Evolutionary conservation across 2,113 vertebrate species (phyloP).

Genomic region (Urocitellus parryii): DNA sequence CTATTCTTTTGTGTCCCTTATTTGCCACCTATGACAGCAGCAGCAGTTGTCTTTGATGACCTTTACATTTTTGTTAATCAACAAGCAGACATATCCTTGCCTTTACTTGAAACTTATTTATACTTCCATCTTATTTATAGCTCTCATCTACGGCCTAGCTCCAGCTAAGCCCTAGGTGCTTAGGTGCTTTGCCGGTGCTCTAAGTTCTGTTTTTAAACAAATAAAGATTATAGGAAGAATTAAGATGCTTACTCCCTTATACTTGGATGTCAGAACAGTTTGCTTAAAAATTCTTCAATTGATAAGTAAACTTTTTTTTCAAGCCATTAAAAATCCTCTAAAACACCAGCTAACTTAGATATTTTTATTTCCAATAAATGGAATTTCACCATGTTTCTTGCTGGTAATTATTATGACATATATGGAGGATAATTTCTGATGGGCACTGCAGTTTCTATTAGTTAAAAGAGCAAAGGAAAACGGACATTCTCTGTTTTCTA

Average conservation of each 20-base stretch:
- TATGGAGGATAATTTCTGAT: background rate
- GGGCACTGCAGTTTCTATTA: background rate
- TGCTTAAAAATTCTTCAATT: slow-evolving; percentile 36
- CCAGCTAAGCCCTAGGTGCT: background rate
- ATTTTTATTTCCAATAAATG: slow-evolving; percentile 33
- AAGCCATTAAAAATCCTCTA: background rate
- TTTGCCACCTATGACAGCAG: background rate
- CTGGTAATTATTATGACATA: slow-evolving; percentile 13
- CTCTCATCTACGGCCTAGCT: background rate
- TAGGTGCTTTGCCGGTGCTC: background rate
- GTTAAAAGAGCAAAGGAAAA: background rate
- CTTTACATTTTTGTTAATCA: slow-evolving; percentile 4
- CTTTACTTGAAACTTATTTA: background rate
- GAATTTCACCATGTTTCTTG: background rate
- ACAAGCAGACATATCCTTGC: background rate
- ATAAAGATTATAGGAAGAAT: background rate
- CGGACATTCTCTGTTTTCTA: background rate
- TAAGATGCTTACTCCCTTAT: background rate
- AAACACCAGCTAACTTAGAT: background rate
- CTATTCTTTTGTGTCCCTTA: background rate
- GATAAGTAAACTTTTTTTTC: background rate
- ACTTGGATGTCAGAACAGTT: background rate
- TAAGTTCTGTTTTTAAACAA: background rate
- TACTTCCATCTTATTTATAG: background rate
- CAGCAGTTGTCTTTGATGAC: background rate